Evolutionary conservation across 92 coral and sea anemone species (phyloP), one percentile per base, ranked within the genome.

Genomic region (Umimayanthus chanpuru): DNA sequence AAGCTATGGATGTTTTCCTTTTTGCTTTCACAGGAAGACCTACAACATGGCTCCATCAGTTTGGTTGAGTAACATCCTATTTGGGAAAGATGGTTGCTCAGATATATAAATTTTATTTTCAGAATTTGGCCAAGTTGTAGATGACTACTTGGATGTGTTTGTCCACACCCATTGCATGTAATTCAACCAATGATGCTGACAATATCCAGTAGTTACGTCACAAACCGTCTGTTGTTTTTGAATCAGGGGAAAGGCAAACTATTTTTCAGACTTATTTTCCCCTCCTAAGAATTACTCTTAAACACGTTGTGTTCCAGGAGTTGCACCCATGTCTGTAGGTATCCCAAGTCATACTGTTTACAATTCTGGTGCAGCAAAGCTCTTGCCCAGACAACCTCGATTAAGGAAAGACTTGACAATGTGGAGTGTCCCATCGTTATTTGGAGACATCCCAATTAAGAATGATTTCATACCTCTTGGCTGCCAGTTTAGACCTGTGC

Each of bases 111-210:
- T 90, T 61, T 58, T 83, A 9, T 90, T 23, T 90, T 67, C 85
- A 15, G 73, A 80, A 21, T 81, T n/a, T 72, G 73, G 87, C 23
- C 68, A 26, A 82, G 89, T 47, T 20, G 38, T 90, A 15, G 93
- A 88, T 88, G 94, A 92, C 25, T 88, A 88, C 43, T 83, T 82
- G 61, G 91, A 90, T 30, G 94, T 90, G 89, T 81, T 82, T 92
- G 87, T 92, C 32, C 94, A 89, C 86, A 89, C n/a, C 85, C 79
- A 40, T 92, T 1, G 83, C 79, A 7, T 78, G 90, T 72, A 76
- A 82, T 32, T 81, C 77, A 1, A 92, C 94, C 53, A 77, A 68
- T 18, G 76, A 79, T 9, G 8, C 91, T 4, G 89, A 90, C 80
- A 75, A 79, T 49, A 64, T n/a, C 3, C 86, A 92, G 21, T 88